These are phyloP conservation scores for Canis aureus DNA, from an alignment of 2,113 vertebrate genomes.

Conservation along the genomic window DNA sequence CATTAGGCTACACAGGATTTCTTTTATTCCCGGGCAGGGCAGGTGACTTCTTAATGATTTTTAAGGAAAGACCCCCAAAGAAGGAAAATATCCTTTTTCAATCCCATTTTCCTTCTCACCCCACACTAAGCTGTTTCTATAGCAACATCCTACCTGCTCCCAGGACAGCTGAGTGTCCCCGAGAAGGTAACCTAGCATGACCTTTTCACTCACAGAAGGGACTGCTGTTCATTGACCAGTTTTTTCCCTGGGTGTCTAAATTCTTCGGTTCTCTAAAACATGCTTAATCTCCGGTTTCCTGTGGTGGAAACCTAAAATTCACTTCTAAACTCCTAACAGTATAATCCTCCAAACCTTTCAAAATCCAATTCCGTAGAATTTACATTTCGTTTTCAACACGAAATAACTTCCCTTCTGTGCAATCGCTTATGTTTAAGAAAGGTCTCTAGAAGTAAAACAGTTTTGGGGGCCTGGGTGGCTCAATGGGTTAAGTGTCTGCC, in stretches of 20 bases:
- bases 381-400: not conserved
- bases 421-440: not conserved
- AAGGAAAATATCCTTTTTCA: slow-evolving; percentile 65
- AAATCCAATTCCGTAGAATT: not conserved
- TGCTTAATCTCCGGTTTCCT: not conserved
- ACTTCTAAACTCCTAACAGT: not conserved
- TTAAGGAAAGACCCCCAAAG: slow-evolving; percentile 11
- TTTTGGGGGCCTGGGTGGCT: not conserved
- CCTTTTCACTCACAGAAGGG: slow-evolving; percentile 44
- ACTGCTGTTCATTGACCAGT: slow-evolving; percentile 63
- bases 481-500: too few relatives aligned
- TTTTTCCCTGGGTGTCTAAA: slow-evolving; percentile 49
- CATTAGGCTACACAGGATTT: not conserved
- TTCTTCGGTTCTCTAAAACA: not conserved
- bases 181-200: slow-evolving; percentile 30
- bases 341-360: not conserved
- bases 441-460: not conserved
- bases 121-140: slow-evolving; percentile 77
- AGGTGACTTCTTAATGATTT: slow-evolving; percentile 70
- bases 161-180: slow-evolving; percentile 39
- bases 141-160: slow-evolving; percentile 68
- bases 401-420: not conserved
- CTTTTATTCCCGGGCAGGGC: not conserved
- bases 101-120: slow-evolving; percentile 74
- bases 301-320: slow-evolving; percentile 44